A percentile compares a stretch with the other conserved stretches of the same genome.
phyloP scores from a whole-genome alignment of 2,888 invertebrate genomes.

The Petrolisthes manimaculis region DNA sequence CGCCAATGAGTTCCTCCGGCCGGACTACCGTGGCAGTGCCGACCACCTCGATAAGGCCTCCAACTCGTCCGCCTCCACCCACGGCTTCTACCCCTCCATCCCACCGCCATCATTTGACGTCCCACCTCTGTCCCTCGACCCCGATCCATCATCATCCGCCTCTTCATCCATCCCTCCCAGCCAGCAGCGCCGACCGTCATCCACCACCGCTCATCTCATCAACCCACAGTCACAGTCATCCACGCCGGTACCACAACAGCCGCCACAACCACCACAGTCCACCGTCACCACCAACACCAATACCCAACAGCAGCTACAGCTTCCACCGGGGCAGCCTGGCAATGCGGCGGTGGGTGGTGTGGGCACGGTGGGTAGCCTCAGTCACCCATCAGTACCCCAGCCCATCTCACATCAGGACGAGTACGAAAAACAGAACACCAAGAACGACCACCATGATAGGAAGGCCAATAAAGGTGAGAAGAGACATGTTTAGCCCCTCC shows the following conservation, averaged over 20 bases:
- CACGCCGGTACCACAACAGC: conserved; percentile 15
- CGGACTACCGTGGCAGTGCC: conserved; percentile 63
- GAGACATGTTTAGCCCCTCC: too few species aligned
- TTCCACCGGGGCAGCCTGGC: background rate
- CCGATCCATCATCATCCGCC: conserved; percentile 43
- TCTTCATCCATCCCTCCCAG: conserved; percentile 26
- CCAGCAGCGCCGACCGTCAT: conserved; percentile 13
- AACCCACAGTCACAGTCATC: background rate
- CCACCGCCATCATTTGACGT: conserved; percentile 64
- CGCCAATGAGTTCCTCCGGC: conserved; percentile 63
- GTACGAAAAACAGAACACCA: conserved; percentile 41
- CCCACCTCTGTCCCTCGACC: conserved; percentile 62
- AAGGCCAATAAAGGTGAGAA: conserved; percentile 40
- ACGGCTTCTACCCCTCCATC: conserved; percentile 61
- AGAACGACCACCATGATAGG: conserved; percentile 39
- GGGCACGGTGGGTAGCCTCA: background rate
- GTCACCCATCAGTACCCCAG: conserved; percentile 41
- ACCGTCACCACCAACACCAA: background rate
- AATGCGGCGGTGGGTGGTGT: background rate
- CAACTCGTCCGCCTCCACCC: conserved; percentile 23
- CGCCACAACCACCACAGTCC: conserved; percentile 9
- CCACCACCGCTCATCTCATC: conserved; percentile 16
- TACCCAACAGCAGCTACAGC: conserved; percentile 6
- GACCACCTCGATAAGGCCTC: conserved; percentile 65
- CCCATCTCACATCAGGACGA: conserved; percentile 38